Conservation (phyloP, 1,140 invertebrate genomes). For the Aphis craccivora region DNA sequence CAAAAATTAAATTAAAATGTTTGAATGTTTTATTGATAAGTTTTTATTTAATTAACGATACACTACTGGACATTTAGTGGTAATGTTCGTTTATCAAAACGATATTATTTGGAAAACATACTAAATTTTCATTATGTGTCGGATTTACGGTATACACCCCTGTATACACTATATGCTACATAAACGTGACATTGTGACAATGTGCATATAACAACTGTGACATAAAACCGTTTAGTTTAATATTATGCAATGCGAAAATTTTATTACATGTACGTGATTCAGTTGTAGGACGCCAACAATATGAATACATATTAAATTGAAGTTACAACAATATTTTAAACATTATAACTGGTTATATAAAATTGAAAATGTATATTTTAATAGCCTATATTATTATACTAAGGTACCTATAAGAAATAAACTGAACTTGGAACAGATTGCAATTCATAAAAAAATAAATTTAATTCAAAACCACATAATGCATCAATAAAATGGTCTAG, state of each 20-base stretch:
- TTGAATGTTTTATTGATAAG: not conserved
- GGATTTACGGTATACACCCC: not conserved
- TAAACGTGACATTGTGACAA: not conserved
- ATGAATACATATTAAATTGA: conserved; percentile 7
- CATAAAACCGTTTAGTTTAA: not conserved
- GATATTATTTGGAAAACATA: not conserved
- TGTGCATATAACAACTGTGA: not conserved
- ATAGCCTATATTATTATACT: not conserved
- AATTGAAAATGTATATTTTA: not conserved
- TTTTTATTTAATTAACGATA: not conserved
- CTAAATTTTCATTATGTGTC: not conserved
- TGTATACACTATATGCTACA: not conserved
- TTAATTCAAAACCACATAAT: not conserved
- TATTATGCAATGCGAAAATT: not conserved
- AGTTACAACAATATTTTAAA: not conserved
- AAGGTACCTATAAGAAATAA: not conserved
- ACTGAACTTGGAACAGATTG: not conserved
- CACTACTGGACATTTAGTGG: not conserved
- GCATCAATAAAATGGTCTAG: not conserved
- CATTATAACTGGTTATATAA: not conserved
- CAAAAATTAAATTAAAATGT: not conserved
- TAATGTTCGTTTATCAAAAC: not conserved
- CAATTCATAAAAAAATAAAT: not conserved
- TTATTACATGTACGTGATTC: conserved; percentile 12
- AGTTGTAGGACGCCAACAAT: not conserved